These are phyloP conservation scores for Siderastrea siderea DNA, from an alignment of 92 coral and sea anemone species.

Conservation along the genomic window DNA sequence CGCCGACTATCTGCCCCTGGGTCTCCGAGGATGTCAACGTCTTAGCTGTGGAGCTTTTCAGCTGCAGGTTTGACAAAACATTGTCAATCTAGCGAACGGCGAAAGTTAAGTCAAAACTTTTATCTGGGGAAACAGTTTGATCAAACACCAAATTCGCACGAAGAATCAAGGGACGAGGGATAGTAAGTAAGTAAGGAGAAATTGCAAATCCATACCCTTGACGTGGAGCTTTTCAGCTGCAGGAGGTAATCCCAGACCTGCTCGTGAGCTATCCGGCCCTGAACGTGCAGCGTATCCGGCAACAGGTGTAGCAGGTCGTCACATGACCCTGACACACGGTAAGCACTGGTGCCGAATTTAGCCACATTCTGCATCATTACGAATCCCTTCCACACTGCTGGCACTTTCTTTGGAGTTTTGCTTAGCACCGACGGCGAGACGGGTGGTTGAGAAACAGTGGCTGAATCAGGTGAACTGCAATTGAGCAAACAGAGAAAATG, in stretches of 20 bases:
- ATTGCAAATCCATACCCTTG: constrained; percentile 78
- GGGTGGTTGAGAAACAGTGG: constrained; percentile 65
- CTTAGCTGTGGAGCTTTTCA: too few relatives aligned
- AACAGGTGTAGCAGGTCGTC: constrained; percentile 90
- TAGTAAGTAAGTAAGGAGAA: not conserved
- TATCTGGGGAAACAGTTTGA: too few relatives aligned
- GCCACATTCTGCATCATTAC: constrained; percentile 98
- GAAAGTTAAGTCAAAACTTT: too few relatives aligned
- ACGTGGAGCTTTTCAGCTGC: constrained; percentile 88
- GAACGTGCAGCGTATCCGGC: constrained; percentile 95
- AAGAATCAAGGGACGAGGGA: not conserved
- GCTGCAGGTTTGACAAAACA: too few relatives aligned
- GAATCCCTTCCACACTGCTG: constrained; percentile 96
- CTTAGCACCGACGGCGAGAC: constrained; percentile 71
- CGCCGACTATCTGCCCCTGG: too few relatives aligned
- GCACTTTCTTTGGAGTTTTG: constrained; percentile 78
- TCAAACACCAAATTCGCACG: too few relatives aligned
- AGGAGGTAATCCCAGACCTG: constrained; percentile 97
- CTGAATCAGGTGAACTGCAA: constrained; percentile 92
- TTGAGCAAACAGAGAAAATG: not conserved
- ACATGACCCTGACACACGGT: constrained; percentile 93
- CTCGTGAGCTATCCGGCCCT: constrained; percentile 91
- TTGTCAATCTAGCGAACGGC: too few relatives aligned
- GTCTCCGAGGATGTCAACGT: too few relatives aligned
- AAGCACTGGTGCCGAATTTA: constrained; percentile 96